Evolutionary conservation across 1,140 invertebrate genomes (phyloP).

Genomic region (Mercenaria mercenaria): DNA sequence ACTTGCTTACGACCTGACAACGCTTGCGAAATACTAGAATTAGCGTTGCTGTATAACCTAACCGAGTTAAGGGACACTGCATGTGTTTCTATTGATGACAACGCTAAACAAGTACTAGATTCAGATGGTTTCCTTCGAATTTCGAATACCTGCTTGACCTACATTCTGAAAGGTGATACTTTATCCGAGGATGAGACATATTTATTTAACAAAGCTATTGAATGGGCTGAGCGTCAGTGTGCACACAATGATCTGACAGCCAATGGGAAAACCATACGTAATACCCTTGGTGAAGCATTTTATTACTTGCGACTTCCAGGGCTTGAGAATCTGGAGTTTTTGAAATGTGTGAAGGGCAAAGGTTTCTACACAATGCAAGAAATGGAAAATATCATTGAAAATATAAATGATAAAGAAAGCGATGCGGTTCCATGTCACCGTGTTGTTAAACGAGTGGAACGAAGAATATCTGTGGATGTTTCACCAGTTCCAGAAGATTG

Average conservation of each 20-base stretch:
- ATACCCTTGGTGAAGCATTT: background rate
- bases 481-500: too few species aligned
- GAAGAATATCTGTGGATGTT: too few species aligned
- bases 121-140: background rate
- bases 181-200: background rate
- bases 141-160: background rate
- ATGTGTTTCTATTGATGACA: background rate
- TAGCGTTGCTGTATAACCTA: background rate
- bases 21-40: background rate
- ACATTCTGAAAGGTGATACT: background rate
- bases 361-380: too few species aligned
- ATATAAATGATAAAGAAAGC: too few species aligned
- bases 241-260: background rate
- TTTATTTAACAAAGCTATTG: background rate
- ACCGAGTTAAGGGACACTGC: background rate
- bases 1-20: background rate
- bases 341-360: too few species aligned
- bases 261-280: background rate
- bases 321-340: too few species aligned
- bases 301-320: background rate
- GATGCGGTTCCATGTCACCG: too few species aligned
- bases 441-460: too few species aligned
- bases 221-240: background rate
- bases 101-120: background rate
- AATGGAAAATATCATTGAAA: too few species aligned